A percentile compares a stretch with the other conserved stretches of the same genome.
Conservation (phyloP, 1,140 invertebrate species). For the Trichoplusia ni region DNA sequence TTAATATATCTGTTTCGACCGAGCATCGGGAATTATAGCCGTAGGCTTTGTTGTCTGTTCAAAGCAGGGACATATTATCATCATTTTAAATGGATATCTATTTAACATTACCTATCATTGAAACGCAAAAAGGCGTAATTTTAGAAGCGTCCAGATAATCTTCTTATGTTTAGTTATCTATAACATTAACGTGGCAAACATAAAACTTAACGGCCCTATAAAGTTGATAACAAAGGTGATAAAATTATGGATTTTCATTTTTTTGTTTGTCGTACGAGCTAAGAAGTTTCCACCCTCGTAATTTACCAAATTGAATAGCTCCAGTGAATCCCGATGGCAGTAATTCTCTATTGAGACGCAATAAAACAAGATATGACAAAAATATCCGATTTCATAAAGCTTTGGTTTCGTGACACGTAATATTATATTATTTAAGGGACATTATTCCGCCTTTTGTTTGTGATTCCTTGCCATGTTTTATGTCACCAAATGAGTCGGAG, state of each 20-base stretch:
- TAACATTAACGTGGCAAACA: conserved; percentile 9
- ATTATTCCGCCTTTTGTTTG: conserved; percentile 73
- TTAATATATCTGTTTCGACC: conserved; percentile 59
- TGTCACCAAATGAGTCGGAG: conserved; percentile 44
- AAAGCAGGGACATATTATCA: conserved; percentile 5
- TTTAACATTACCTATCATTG: neutral
- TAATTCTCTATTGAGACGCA: conserved; percentile 71
- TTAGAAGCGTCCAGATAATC: neutral
- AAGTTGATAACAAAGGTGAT: conserved; percentile 8
- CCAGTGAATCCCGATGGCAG: conserved; percentile 41
- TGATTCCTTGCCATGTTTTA: conserved; percentile 49
- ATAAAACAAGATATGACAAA: conserved; percentile 81
- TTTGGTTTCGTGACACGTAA: conserved; percentile 78
- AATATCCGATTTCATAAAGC: conserved; percentile 81
- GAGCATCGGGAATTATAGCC: conserved; percentile 12
- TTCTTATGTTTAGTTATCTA: neutral
- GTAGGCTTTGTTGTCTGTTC: conserved; percentile 3
- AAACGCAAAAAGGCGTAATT: neutral
- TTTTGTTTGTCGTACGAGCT: neutral
- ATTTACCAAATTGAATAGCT: conserved; percentile 38
- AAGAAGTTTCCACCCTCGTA: conserved; percentile 28
- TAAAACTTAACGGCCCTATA: conserved; percentile 13
- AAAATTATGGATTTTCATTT: conserved; percentile 19
- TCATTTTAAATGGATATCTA: conserved; percentile 5
- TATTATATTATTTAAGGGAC: conserved; percentile 76